Evolutionary conservation across 2,113 vertebrate genomes (phyloP), one percentile per base, ranked within the genome.

Genomic region (Aythya baeri): DNA sequence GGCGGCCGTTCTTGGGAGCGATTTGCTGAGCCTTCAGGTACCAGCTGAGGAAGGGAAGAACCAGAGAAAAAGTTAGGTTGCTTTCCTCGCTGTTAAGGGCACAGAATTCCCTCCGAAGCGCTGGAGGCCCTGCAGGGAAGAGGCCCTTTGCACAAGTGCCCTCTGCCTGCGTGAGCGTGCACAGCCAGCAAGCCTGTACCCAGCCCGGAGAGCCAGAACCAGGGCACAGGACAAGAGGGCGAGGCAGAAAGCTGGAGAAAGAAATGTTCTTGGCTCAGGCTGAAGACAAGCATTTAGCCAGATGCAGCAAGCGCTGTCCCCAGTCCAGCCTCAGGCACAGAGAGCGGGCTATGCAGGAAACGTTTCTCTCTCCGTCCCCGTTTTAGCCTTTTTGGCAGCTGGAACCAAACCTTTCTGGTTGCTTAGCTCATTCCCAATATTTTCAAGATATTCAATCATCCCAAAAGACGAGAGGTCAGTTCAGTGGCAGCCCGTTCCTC

Each of bases 11-110:
- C 97, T 99, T 99, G 18, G 99, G 99, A 88, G 99, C 99, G 89
- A 99, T 99, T 91, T 99, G 99, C 96, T 99, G 99, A 76, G 99
- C 99, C 97, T 99, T 99, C 97, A 99, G 97, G 96, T 99, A 99
- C 99, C 99, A 99, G 95, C 99, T 99, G 78, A 97, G 65, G 66
- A 73, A 82, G 58, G 26, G 43, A 80, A 91, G 44, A 83, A 87
- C 13, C 29, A 91, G 62, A 84, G 20, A 68, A 34, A 86, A 63
- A n/a, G 17, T 63, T 50, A 75, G 22, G 68, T 38, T 70, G 22
- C 49, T 13, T 38, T 62, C 57, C 26, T 25, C 15, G 5, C 23
- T 21, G 22, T 16, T 31, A 11, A 83, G 18, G 25, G 27, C 3
- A 3, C 31, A 79, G 55, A 68, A 91, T 8, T 20, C 20, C 59